Conservation (phyloP, 2,797 vertebrate species). For the Pteronotus mesoamericanus region DNA sequence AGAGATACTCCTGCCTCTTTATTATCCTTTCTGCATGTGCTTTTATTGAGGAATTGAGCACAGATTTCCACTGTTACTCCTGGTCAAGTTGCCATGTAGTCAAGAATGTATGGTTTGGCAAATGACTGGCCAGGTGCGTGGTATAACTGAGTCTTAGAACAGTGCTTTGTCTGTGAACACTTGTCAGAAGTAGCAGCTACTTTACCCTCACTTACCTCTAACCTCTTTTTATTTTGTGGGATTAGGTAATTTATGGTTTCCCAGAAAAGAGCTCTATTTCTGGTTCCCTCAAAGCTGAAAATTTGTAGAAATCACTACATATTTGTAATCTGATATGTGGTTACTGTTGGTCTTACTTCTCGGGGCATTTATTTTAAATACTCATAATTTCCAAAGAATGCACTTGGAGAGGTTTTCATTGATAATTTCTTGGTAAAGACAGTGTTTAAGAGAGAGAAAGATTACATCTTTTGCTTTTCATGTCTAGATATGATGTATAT, state of each 20-base stretch:
- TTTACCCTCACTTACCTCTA: not conserved
- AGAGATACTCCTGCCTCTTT: not conserved
- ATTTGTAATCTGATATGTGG: not conserved
- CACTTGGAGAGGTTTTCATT: not conserved
- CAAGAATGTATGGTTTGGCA: not conserved
- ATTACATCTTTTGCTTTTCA: not conserved
- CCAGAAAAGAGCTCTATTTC: not conserved
- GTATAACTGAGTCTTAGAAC: not conserved
- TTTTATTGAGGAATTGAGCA: not conserved
- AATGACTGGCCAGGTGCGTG: not conserved
- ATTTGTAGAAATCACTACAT: not conserved
- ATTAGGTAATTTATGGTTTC: not conserved
- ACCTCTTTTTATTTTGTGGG: not conserved
- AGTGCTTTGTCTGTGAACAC: not conserved
- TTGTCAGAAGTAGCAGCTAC: not conserved
- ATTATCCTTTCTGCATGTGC: not conserved
- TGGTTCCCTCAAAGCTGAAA: not conserved
- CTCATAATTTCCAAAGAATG: not conserved
- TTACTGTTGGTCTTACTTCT: not conserved
- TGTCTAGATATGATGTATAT: not conserved
- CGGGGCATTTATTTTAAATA: slow-evolving; percentile 21
- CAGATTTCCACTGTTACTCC: not conserved
- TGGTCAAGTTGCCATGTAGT: not conserved
- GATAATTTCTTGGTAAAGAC: not conserved
- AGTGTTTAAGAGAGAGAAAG: slow-evolving; percentile 9